Base-by-base conservation (phyloP, 1,140 invertebrate species). In the Scaptodrosophila lebanonensis region DNA sequence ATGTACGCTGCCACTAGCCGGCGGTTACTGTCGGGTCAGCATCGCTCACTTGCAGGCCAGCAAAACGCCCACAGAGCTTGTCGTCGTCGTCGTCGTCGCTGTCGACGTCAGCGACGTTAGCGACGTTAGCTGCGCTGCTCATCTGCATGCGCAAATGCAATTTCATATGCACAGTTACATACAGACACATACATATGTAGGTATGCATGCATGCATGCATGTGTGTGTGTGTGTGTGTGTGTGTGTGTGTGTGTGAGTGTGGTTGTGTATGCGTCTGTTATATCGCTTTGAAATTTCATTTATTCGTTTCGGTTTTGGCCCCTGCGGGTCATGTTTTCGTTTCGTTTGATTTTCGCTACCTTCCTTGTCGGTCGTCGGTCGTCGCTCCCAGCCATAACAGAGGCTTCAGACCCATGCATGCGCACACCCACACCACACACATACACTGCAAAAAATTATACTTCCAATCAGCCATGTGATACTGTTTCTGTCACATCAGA, bases 111-210 rank as follows among this genome's bases (percentile, higher is more conserved):
- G 9, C 32, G 3, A 11, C 32, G 8, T 8, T 11, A 9, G 32
- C 32, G 32, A 13, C 32, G 32, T 25, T 25, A 3, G 12, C 32
- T 53, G 60, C 18, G 8, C 30, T 33, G 59, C 51, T 66, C 57
- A 71, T 62, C 61, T 61, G 63, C 67, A 73, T 63, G 33, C 57
- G 58, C 57, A 73, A 73, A 73, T 73, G 60, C 61, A 75, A 75
- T 71, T 71, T 66, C 42, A 44, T 67, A 70, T 70, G 50, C 56
- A 54, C 42, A 42, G 9, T 49, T 38, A 38, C 54, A 66, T 42
- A 51, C 33, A 42, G 49, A 30, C 51, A 49, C 15, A 39, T 33
- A 1, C 3, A 3, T 27, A 8, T 13, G 7, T 45, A 3, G 40
- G 18, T 39, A 5, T 43, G 32, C 45, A 22, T 53, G 25, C 30